Evolutionary conservation across 2,888 invertebrate genomes (phyloP), one percentile per base, ranked within the genome.

Genomic region (Sussaba pulchella): DNA sequence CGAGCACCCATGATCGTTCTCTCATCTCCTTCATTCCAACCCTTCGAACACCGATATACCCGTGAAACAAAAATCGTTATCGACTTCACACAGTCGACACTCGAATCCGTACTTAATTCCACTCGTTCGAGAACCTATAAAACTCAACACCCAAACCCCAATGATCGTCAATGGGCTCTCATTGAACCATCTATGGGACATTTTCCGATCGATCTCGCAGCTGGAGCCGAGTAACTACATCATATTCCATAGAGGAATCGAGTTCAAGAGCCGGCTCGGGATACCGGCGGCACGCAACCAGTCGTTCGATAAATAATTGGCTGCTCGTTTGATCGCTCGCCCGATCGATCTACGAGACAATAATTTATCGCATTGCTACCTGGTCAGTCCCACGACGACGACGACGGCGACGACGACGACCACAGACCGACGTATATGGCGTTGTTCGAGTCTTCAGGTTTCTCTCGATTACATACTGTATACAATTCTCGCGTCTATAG

Each of bases 341-440:
- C 70, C 47, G 83, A 83, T 83, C 75, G 78, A 83, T 83, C 67
- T 54, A 66, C 66, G 61, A 26, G 81, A 81, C 83, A 81, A 83
- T 83, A 81, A 83, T 83, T 83, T 83, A 83, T 83, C 83, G 75
- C 61, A 45, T 52, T 41, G 47, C 50, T 50, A 19, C 14, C 71
- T 47, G 69, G 39, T 59, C 57, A 31, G 36, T 63, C 63, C 50
- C 19, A 12, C 17, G 6, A 54, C 54, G 69, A 61, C 61, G 50
- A 43, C 57, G 41, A 78, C 61, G 36, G 36, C 66, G 61, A 45
- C 69, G 69, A 69, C 5, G 45, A 26, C 12, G 74, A 71, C n/a
- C n/a, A n/a, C n/a, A n/a, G n/a, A n/a, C n/a, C 31, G 57, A 83
- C 83, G 78, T 83, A 83, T 81, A 83, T 83, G 83, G 83, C 72